phyloP scores from a whole-genome alignment of 2,888 invertebrate genomes.

The Caenorhabditis sp. region DNA sequence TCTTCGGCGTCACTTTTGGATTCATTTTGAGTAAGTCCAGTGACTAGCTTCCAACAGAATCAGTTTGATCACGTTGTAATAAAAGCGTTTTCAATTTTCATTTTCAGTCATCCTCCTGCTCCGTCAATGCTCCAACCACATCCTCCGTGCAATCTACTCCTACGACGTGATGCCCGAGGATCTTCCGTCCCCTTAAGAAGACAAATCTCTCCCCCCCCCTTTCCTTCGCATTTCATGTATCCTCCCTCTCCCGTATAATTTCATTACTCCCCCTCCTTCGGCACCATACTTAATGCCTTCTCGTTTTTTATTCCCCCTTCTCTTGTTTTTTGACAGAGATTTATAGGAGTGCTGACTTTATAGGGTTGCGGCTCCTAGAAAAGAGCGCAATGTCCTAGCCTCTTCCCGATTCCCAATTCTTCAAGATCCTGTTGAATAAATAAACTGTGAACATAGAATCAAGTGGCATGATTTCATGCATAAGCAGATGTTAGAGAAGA shows the following conservation, averaged over 20 bases:
- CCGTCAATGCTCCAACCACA: conserved; percentile 14
- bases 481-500: neutral
- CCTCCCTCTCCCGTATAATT: neutral
- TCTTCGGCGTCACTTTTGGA: neutral
- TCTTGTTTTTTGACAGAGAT: no score
- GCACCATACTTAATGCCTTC: no score
- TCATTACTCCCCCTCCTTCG: neutral
- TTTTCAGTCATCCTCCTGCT: conserved; percentile 32
- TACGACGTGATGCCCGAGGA: conserved; percentile 26
- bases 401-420: neutral
- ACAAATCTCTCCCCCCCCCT: neutral
- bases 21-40: conserved; percentile 15
- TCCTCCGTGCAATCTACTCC: conserved; percentile 22
- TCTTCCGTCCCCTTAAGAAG: neutral
- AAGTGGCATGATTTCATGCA: neutral
- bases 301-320: neutral
- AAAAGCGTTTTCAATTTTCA: no score
- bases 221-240: neutral
- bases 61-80: no score
- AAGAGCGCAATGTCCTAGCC: neutral
- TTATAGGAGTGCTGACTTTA: no score
- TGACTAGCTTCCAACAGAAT: no score
- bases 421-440: neutral
- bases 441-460: neutral
- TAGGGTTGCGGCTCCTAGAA: neutral